Percentiles rank a stretch among this genome's conserved stretches.
These are phyloP conservation scores for Boloria euphrosyne DNA, from an alignment of 2,888 invertebrate species.

Conservation along the genomic window DNA sequence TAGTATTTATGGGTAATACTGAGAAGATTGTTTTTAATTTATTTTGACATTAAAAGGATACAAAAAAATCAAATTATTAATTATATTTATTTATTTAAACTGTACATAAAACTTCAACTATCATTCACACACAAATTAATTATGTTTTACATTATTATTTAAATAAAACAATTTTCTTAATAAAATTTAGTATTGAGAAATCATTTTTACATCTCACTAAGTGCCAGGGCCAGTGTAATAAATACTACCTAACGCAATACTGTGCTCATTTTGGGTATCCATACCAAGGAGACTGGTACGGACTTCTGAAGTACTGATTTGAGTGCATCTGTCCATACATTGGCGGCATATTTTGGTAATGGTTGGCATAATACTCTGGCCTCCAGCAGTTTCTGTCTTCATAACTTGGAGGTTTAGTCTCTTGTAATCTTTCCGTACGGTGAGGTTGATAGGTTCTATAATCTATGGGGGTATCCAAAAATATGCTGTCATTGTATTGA, in stretches of 20 bases:
- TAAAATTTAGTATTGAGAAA: constrained; percentile 30
- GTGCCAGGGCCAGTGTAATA: constrained; percentile 22
- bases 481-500: constrained; percentile 72
- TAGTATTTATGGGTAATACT: too few relatives aligned
- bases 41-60: not conserved
- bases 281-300: constrained; percentile 69
- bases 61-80: constrained; percentile 18
- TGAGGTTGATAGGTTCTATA: constrained; percentile 52
- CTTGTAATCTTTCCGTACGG: constrained; percentile 36
- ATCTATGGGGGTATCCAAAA: constrained; percentile 62
- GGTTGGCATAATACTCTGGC: constrained; percentile 50
- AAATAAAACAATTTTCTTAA: constrained; percentile 30
- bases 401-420: constrained; percentile 32
- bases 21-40: too few relatives aligned
- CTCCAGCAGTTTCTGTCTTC: constrained; percentile 53
- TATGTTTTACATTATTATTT: constrained; percentile 24
- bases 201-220: constrained; percentile 32
- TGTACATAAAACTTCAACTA: constrained; percentile 29
- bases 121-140: constrained; percentile 26
- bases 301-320: constrained; percentile 63
- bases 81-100: constrained; percentile 29
- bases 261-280: constrained; percentile 57
- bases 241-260: constrained; percentile 35
- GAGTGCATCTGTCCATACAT: constrained; percentile 57
- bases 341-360: constrained; percentile 47